phyloP scores from a whole-genome alignment of 1,140 invertebrate genomes.

The Drosophila biarmipes region DNA sequence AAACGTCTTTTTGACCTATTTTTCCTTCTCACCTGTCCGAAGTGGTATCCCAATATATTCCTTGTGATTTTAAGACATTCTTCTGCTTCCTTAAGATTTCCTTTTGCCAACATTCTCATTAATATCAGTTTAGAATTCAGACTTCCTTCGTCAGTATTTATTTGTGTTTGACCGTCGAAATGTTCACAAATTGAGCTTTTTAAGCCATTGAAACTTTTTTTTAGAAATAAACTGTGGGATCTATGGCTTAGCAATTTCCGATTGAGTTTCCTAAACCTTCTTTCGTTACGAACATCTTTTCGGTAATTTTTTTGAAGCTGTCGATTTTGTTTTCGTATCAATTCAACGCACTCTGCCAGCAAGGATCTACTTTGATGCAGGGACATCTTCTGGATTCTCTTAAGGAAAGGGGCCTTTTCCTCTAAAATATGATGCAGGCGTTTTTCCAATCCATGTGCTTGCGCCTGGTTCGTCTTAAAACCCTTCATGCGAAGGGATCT shows the following conservation, averaged over 20 bases:
- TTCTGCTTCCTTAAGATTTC: background rate
- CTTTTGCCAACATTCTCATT: background rate
- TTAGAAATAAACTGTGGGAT: background rate
- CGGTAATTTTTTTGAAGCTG: background rate
- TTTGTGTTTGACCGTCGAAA: background rate
- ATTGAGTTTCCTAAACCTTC: background rate
- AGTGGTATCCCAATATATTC: background rate
- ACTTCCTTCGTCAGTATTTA: background rate
- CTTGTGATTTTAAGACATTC: background rate
- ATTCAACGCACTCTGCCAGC: conserved; percentile 1
- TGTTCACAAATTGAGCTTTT: background rate
- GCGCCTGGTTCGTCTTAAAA: background rate
- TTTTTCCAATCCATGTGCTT: background rate
- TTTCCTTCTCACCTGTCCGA: background rate
- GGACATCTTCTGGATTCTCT: background rate
- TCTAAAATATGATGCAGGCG: background rate
- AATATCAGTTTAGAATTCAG: background rate
- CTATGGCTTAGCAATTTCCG: background rate
- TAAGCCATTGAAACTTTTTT: background rate
- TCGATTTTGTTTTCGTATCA: background rate
- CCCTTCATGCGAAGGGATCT: background rate
- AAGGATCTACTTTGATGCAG: background rate
- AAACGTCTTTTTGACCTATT: background rate
- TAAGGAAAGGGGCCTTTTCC: background rate
- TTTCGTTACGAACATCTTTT: background rate